These are phyloP conservation scores for Folsomia candida DNA, from an alignment of 2,888 invertebrate genomes.

Conservation along the genomic window DNA sequence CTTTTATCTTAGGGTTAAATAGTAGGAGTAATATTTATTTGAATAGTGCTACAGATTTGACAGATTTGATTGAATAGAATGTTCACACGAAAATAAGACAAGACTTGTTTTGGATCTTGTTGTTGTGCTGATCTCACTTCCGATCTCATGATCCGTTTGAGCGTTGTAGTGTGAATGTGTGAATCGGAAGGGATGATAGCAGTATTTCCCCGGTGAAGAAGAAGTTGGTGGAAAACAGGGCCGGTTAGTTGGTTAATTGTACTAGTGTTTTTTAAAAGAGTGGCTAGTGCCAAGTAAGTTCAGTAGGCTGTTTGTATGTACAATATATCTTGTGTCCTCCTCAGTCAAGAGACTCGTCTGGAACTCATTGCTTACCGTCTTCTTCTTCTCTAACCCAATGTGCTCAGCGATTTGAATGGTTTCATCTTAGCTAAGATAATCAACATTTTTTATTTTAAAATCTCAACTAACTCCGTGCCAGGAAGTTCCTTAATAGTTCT, in stretches of 20 bases:
- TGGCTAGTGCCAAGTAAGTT: not conserved
- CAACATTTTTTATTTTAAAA: conserved; percentile 16
- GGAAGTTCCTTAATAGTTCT: not conserved
- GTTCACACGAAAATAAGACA: not conserved
- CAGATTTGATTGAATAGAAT: not conserved
- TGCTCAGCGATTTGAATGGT: not conserved
- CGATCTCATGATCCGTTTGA: not conserved
- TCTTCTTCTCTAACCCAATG: not conserved
- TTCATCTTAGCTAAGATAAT: conserved; percentile 17
- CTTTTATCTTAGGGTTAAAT: no score
- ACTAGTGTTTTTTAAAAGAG: not conserved
- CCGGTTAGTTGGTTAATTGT: not conserved
- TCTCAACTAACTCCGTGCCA: conserved; percentile 5
- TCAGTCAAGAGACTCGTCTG: conserved; percentile 7
- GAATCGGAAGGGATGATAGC: no score
- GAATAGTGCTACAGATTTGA: no score
- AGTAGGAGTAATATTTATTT: no score
- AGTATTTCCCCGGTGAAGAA: not conserved
- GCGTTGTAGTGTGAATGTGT: not conserved
- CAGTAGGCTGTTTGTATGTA: conserved; percentile 21
- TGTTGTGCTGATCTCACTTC: not conserved
- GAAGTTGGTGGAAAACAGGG: not conserved
- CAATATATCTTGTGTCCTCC: conserved; percentile 11
- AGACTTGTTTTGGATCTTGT: not conserved
- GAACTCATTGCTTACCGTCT: conserved; percentile 6